Base-by-base conservation (phyloP, 30 jellyfish, hydroid and myxozoan genomes). In the Morbakka virulenta region DNA sequence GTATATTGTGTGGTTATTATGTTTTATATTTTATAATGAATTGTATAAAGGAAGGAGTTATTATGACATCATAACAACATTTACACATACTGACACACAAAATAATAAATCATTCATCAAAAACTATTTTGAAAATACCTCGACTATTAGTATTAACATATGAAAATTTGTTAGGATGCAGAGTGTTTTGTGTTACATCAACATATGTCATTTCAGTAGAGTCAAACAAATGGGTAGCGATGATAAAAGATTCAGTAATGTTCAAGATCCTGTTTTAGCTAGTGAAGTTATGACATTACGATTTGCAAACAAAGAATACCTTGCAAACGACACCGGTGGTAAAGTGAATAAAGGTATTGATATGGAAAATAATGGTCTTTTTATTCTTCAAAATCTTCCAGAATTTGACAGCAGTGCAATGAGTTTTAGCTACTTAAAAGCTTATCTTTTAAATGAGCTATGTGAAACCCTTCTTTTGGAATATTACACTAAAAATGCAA, bases 1-100 rank as follows among this genome's bases (percentile, higher is more conserved):
- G 79, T 29, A 63, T 67, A 29, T 67, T 67, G 26, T 67, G 79
- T 67, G 79, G 79, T 2, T 67, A 67, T 28, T 67, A 67, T 67
- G 32, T 61, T 28, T 31, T 67, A 1, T 67, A 26, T 67, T 67
- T 24, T 61, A 67, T 67, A 67, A 67, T 29, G 79, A 67, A 67
- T 1, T 67, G 67, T 2, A 67, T 67, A 67, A 67, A 28, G 79
- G 67, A 3, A 67, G 35, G 35, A 6, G 63, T 1, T 67, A 67
- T 67, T 67, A 67, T 67, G 64, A 67, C 79, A 28, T 63, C 2
- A 67, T 67, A 61, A 67, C 32, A 67, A 63, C 35, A 67, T 67
- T 67, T 13, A 32, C 32, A 31, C 2, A 6, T 12, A 67, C 79
- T 20, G 23, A 67, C 35, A 67, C 79, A 4, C 32, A 67, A 26